phyloP scores from a whole-genome alignment of 1,140 invertebrate genomes.

The Drosophila pseudoananassae region DNA sequence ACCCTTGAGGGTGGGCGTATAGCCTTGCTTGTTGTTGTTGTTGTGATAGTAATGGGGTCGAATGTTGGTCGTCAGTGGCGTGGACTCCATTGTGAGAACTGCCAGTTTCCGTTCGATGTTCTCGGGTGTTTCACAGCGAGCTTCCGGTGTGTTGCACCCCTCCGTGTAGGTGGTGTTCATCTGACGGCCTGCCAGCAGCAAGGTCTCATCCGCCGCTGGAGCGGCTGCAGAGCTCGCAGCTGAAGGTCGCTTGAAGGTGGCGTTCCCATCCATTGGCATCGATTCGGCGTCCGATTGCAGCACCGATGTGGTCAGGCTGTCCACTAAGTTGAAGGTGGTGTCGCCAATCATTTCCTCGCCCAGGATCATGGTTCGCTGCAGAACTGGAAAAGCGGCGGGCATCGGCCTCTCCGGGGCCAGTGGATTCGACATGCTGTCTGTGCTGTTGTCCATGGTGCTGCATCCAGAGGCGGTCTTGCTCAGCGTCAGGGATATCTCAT shows the following conservation, averaged over 20 bases:
- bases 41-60: conserved; percentile 29
- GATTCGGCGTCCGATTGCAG: conserved; percentile 38
- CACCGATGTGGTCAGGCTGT: conserved; percentile 61
- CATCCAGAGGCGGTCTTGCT: conserved; percentile 78
- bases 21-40: conserved; percentile 45
- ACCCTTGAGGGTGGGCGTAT: conserved; percentile 58
- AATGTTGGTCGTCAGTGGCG: conserved; percentile 59
- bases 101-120: conserved; percentile 55
- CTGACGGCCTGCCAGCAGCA: conserved; percentile 39
- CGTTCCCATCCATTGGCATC: conserved; percentile 23
- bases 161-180: conserved; percentile 71
- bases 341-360: conserved; percentile 79
- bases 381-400: conserved; percentile 18
- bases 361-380: conserved; percentile 62
- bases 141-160: conserved; percentile 68
- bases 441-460: conserved; percentile 82
- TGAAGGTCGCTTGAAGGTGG: conserved; percentile 53
- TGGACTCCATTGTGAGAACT: conserved; percentile 66
- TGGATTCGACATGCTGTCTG: conserved; percentile 70
- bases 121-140: conserved; percentile 74
- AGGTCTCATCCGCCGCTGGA: conserved; percentile 55
- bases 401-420: conserved; percentile 13
- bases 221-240: neutral
- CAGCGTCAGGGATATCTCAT: conserved; percentile 74
- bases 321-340: conserved; percentile 72